Base-by-base conservation (phyloP, 2,113 vertebrate genomes). In the Nycticryphes semicollaris region DNA sequence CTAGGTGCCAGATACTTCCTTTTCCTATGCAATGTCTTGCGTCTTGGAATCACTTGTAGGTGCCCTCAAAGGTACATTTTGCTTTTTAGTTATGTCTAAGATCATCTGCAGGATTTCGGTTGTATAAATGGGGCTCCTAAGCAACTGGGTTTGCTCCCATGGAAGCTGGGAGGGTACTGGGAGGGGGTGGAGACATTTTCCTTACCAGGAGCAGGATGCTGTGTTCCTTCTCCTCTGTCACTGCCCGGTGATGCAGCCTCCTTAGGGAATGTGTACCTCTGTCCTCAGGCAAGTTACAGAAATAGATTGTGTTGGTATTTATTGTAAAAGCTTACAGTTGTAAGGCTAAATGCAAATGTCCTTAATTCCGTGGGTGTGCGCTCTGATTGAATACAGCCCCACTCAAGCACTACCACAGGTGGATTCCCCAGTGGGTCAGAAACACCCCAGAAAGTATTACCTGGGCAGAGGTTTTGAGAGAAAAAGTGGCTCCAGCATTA, bases 111-210 rank as follows among this genome's bases (percentile, higher is more conserved):
- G 68, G 60, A 35, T 86, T 84, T 59, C 5, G 17, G 59, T 10
- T 1, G 1, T 13, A 14, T 7, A 13, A 56, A 17, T 30, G 30
- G 23, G 33, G 41, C 31, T 62, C 0, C 0, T 27, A 48, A 59
- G 60, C n/a, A 39, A 62, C 53, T 76, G 62, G 0, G 10, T 89
- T 73, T 73, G 35, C 67, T 88, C 41, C 78, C 56, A 3, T 31
- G 27, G 62, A 60, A 73, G 12, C 50, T 33, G 37, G 50, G 28
- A 79, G 22, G 8, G 33, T 12, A 50, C 3, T 24, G 68, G 13
- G 37, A 90, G 17, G 16, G 16, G 20, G 45, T 2, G 4, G 63
- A 94, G 45, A 18, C 10, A 4, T 19, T 27, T 57, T 24, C 33
- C 17, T 60, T 14, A 19, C 8, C 22, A 25, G 28, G 45, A 83